Evolutionary conservation across 2,797 vertebrate species (phyloP).

Genomic region (Xiphorhynchus erythropygius): DNA sequence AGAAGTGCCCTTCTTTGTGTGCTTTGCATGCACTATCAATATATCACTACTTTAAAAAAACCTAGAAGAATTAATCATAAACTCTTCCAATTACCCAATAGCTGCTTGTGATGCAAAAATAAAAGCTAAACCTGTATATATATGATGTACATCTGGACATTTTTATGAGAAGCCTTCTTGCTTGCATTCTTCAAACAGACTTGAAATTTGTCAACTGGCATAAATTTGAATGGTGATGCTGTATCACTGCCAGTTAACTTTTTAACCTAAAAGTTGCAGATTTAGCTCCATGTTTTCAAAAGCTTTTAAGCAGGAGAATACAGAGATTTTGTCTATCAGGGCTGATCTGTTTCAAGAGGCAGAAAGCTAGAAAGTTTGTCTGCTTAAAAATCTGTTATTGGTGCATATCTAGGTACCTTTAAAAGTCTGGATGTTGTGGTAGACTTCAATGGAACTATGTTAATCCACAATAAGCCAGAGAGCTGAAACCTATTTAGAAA

Average conservation of each 20-base stretch:
- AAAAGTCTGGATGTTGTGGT: background rate
- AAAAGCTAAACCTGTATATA: too few relatives aligned
- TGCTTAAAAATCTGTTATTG: background rate
- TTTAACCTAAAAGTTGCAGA: background rate
- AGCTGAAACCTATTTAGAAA: slow-evolving; percentile 3
- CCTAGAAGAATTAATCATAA: too few relatives aligned
- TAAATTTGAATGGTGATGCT: background rate
- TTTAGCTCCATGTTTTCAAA: background rate
- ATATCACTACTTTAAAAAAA: too few relatives aligned
- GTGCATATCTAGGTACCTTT: background rate
- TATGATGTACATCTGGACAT: background rate
- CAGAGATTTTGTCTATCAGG: background rate
- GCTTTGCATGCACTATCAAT: too few relatives aligned
- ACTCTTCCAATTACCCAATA: too few relatives aligned
- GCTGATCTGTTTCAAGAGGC: background rate
- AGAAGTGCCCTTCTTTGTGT: background rate
- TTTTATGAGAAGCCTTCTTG: background rate
- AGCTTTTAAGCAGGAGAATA: background rate
- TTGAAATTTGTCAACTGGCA: background rate
- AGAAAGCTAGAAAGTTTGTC: background rate
- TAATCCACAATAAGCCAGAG: background rate
- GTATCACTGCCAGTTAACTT: background rate
- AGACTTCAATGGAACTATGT: background rate
- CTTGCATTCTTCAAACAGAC: background rate
- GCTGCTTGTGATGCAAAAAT: too few relatives aligned